Percentiles rank a stretch among this genome's conserved stretches.
These are phyloP conservation scores for Drosophila buzzatii DNA, from an alignment of 2,888 invertebrate genomes.

Conservation along the genomic window DNA sequence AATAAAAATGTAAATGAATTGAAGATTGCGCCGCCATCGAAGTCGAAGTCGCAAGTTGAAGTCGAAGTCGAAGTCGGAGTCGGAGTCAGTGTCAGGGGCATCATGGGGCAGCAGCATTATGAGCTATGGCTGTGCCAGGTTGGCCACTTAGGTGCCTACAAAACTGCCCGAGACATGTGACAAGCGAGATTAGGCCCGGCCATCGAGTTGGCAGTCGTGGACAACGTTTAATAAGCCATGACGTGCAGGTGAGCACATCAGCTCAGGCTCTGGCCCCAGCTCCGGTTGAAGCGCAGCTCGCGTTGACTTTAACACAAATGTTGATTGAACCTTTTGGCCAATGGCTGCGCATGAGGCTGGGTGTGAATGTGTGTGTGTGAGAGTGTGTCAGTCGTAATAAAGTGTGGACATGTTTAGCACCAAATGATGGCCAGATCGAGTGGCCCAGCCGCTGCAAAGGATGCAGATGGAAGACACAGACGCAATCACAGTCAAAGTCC, in stretches of 20 bases:
- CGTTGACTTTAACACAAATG: constrained; percentile 45
- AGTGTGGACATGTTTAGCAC: constrained; percentile 78
- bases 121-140: constrained; percentile 60
- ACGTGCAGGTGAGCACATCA: constrained; percentile 60
- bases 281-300: constrained; percentile 35
- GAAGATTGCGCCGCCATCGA: constrained; percentile 75
- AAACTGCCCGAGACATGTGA: constrained; percentile 66
- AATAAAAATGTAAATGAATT: constrained; percentile 84
- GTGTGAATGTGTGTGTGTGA: constrained; percentile 36
- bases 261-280: constrained; percentile 4
- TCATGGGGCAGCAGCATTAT: constrained; percentile 60
- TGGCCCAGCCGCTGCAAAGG: constrained; percentile 15
- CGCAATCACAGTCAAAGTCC: constrained; percentile 16
- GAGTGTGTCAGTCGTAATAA: constrained; percentile 63
- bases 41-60: constrained; percentile 3
- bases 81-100: constrained; percentile 42
- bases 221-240: constrained; percentile 72
- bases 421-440: constrained; percentile 58
- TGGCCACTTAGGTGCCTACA: constrained; percentile 60
- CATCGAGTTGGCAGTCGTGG: constrained; percentile 36
- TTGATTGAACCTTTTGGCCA: constrained; percentile 56
- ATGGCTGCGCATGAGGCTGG: constrained; percentile 13
- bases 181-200: constrained; percentile 64
- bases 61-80: neutral
- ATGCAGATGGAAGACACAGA: constrained; percentile 26